These are phyloP conservation scores for Drosophila borealis DNA, from an alignment of 2,888 invertebrate species.

Conservation along the genomic window DNA sequence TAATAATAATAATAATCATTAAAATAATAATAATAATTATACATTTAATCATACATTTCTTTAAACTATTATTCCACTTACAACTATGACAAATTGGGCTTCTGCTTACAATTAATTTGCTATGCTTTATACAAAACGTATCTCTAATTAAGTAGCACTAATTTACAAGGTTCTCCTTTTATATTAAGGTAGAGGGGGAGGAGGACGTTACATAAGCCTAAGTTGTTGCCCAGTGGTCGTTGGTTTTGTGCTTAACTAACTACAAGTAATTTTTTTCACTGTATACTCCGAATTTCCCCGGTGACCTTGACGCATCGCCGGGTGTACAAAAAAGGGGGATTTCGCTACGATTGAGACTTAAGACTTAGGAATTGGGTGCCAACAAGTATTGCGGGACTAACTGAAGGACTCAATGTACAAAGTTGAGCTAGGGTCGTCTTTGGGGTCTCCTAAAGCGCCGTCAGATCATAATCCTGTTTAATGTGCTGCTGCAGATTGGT, in stretches of 20 bases:
- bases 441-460: conserved; percentile 87
- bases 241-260: conserved; percentile 64
- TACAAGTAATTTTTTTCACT: conserved; percentile 79
- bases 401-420: conserved; percentile 60
- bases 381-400: conserved; percentile 43
- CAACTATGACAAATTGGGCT: conserved; percentile 70
- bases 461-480: conserved; percentile 95
- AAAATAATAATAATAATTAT: conserved; percentile 40
- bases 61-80: conserved; percentile 55
- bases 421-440: conserved; percentile 6
- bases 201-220: neutral
- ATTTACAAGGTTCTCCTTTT: conserved; percentile 56
- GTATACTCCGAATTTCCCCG: conserved; percentile 83
- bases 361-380: conserved; percentile 20
- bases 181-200: neutral
- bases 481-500: conserved; percentile 86
- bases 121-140: conserved; percentile 73
- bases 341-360: conserved; percentile 27
- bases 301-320: conserved; percentile 10
- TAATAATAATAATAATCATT: conserved; percentile 46
- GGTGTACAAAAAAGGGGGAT: conserved; percentile 40
- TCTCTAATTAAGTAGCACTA: conserved; percentile 70
- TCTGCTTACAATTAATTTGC: conserved; percentile 54
- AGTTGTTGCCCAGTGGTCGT: conserved; percentile 45
- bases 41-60: conserved; percentile 42